Percentiles rank a stretch among this genome's conserved stretches.
phyloP scores from a whole-genome alignment of 2,113 vertebrate species.

The Misgurnus mizolepis region DNA sequence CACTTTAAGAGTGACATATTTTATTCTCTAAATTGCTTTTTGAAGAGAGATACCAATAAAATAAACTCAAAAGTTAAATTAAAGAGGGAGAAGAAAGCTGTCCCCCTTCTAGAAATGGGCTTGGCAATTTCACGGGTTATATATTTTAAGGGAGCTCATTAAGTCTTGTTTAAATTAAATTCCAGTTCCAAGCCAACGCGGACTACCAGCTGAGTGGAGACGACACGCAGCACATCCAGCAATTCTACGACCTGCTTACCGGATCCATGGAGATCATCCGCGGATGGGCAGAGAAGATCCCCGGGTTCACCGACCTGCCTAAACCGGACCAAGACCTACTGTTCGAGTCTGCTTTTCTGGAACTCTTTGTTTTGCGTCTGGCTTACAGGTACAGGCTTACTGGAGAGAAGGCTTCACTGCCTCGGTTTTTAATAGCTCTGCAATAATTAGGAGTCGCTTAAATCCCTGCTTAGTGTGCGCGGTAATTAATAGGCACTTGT shows the following conservation, averaged over 20 bases:
- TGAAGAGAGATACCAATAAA: slow-evolving; percentile 81
- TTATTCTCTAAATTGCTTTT: slow-evolving; percentile 81
- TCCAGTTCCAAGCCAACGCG: slow-evolving; percentile 98
- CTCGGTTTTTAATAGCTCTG: slow-evolving; percentile 81
- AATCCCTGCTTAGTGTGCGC: slow-evolving; percentile 81
- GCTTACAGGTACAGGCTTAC: slow-evolving; percentile 86
- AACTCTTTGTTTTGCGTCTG: slow-evolving; percentile 94
- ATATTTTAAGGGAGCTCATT: slow-evolving; percentile 92
- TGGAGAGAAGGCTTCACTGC: slow-evolving; percentile 72
- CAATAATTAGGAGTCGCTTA: slow-evolving; percentile 85
- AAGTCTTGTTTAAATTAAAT: slow-evolving; percentile 87
- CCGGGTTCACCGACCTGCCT: slow-evolving; percentile 88
- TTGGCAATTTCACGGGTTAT: slow-evolving; percentile 94
- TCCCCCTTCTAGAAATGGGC: slow-evolving; percentile 76
- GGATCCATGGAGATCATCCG: slow-evolving; percentile 99
- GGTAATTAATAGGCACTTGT: slow-evolving; percentile 81
- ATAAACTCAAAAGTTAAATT: slow-evolving; percentile 83
- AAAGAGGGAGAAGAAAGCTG: slow-evolving; percentile 63
- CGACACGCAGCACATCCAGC: slow-evolving; percentile 98
- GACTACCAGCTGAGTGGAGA: slow-evolving; percentile 98
- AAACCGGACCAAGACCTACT: slow-evolving; percentile 96
- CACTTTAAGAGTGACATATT: slow-evolving; percentile 67
- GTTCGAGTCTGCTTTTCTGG: slow-evolving; percentile 97
- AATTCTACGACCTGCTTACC: slow-evolving; percentile 98
- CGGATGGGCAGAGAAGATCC: slow-evolving; percentile 97